phyloP scores from a whole-genome alignment of 2,888 invertebrate species.

The Diarsia rubi region DNA sequence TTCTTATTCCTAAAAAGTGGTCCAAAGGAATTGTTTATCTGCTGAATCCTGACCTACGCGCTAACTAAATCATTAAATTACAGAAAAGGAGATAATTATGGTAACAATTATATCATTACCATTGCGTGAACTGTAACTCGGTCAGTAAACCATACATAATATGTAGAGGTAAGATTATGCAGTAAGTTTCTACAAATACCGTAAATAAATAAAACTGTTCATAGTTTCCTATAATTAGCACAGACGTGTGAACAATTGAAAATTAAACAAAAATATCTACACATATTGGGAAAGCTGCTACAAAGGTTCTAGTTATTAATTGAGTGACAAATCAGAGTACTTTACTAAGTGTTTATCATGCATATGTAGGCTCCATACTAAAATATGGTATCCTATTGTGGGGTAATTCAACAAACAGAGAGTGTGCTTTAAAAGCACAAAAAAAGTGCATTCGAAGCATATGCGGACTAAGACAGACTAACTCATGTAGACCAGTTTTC shows the following conservation, averaged over 20 bases:
- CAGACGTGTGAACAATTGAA: slow-evolving; percentile 9
- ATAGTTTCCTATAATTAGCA: slow-evolving; percentile 28
- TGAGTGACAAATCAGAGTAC: too few species aligned
- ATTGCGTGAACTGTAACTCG: slow-evolving; percentile 60
- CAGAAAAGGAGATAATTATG: neutral
- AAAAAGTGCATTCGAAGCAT: too few species aligned
- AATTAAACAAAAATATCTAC: slow-evolving; percentile 6
- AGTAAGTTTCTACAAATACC: slow-evolving; percentile 65
- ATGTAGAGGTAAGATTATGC: slow-evolving; percentile 46
- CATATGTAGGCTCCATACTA: too few species aligned
- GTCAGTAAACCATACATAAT: slow-evolving; percentile 49
- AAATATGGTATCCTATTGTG: too few species aligned
- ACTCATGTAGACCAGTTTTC: too few species aligned
- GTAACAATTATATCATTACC: slow-evolving; percentile 46
- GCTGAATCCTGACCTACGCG: neutral
- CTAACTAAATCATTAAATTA: neutral
- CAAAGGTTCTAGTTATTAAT: slow-evolving; percentile 14
- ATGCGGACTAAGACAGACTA: too few species aligned
- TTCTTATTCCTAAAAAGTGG: neutral
- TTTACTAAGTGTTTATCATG: too few species aligned
- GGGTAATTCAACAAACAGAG: too few species aligned
- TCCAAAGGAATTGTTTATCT: neutral
- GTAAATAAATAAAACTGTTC: slow-evolving; percentile 45
- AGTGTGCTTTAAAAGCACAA: too few species aligned
- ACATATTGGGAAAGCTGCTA: slow-evolving; percentile 13